Percentiles rank a stretch among this genome's conserved stretches.
Conservation (phyloP, 1,140 invertebrate species). For the Caenorhabditis brenneri region DNA sequence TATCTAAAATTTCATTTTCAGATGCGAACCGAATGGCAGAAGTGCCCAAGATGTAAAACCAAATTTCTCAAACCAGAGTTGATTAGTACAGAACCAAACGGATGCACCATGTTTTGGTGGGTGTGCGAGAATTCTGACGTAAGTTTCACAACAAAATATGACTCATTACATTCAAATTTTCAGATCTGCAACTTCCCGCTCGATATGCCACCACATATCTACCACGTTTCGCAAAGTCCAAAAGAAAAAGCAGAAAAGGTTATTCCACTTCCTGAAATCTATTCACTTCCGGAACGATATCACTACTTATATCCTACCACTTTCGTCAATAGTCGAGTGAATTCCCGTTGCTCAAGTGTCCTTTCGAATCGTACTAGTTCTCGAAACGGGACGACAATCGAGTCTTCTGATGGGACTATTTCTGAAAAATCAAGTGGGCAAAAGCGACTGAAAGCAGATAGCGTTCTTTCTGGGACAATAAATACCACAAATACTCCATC, state of each 20-base stretch:
- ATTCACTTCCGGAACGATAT: not conserved
- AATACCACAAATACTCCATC: conserved; percentile 18
- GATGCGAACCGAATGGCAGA: not conserved
- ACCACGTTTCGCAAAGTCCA: not conserved
- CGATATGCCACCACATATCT: not conserved
- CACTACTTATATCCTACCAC: not conserved
- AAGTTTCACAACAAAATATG: not conserved
- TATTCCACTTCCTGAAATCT: not conserved
- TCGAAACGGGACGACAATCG: not conserved
- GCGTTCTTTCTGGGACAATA: not conserved
- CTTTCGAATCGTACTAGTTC: not conserved
- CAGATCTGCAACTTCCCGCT: not conserved
- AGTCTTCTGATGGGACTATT: not conserved
- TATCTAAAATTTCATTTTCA: not conserved
- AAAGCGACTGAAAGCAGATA: not conserved
- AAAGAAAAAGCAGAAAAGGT: not conserved
- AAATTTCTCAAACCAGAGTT: not conserved
- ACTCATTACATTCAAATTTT: not conserved
- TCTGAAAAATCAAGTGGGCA: not conserved
- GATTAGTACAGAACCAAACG: not conserved
- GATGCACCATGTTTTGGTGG: not conserved
- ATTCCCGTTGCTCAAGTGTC: not conserved
- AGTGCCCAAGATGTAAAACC: conserved; percentile 1
- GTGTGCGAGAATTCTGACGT: not conserved
- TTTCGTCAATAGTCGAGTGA: not conserved